Evolutionary conservation across 2,113 vertebrate species (phyloP), one percentile per base, ranked within the genome.

Genomic region (Willisornis vidua): DNA sequence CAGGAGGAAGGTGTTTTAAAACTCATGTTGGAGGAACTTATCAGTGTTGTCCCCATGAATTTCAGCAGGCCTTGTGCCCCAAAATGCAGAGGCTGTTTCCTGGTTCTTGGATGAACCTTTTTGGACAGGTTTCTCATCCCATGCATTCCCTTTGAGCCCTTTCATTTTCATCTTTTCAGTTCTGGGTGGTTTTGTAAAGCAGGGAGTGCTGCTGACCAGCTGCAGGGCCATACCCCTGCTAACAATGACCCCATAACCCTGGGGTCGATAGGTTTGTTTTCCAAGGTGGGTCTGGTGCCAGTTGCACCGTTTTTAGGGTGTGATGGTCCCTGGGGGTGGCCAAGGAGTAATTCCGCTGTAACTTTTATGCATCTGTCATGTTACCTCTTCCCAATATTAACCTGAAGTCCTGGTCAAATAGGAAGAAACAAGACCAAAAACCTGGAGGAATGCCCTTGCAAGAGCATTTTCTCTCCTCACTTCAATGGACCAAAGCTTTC

Each of bases 201-300:
- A 59, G 23, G 3, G 33, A 57, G 12, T 43, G 41, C 33, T 54
- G 54, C 51, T 10, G 31, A 18, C 29, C 16, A 19, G 35, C 33
- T 58, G 48, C 35, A 15, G 0, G 1, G 29, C 41, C 16, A 6
- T 37, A 45, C 9, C 61, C 74, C 35, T 15, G 3, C 45, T 41
- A 39, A 8, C 18, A 58, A 3, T 6, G 22, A 35, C 31, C 58
- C 22, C 13, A 3, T 19, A n/a, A 22, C 66, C 22, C 22, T 2
- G 0, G 6, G 13, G 3, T 1, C 13, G 10, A 28, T 22, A 18
- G 7, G 7, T 77, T 76, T 68, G 22, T 76, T 85, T 83, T 49
- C 46, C 25, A 49, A 37, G 41, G 20, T 31, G 10, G 12, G 15
- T 19, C 28, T 48, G 59, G 49, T 71, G 33, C 24, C 61, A 78